Evolutionary conservation across 1,140 invertebrate genomes (phyloP), one percentile per base, ranked within the genome.

Genomic region (Arion vulgaris): DNA sequence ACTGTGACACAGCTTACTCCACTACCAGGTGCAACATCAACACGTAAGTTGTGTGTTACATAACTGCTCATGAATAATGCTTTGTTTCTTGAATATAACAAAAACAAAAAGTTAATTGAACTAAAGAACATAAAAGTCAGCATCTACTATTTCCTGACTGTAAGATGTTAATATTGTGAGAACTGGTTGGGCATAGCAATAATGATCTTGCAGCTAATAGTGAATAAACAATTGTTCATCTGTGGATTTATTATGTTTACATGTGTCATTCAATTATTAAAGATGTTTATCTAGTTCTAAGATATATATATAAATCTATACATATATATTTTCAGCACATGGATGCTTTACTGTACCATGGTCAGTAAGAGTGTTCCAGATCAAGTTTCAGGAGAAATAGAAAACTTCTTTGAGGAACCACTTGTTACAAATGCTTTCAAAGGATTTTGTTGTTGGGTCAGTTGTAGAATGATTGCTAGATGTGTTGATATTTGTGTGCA

Each of bases 261-360:
- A 57, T 57, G 83, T 87, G n/a, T n/a, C n/a, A n/a, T n/a, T 81
- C 86, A 57, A 57, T 9, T 57, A 1, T 15, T n/a, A 57, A 57
- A 23, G 5, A 15, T 45, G 53, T 23, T 13, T 32, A 74, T 49
- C 84, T 75, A 15, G 39, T 82, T 51, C 2, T 62, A n/a, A n/a
- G n/a, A n/a, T n/a, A 32, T 51, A 82, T 23, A 57, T 23, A 19
- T 49, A 41, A 28, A 45, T 36, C 7, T 23, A 53, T 80, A 2
- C 53, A n/a, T 15, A 51, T 79, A 38, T 36, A 38, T 26, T 72
- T 81, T 45, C 80, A 69, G 71, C 84, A 23, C 53, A 81, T 0
- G 82, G 85, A 9, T 89, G 89, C 72, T 85, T 45, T 89, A 90
- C 83, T 93, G 92, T 91, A 69, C 86, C 87, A 2, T 93, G 92